phyloP scores from a whole-genome alignment of 2,888 invertebrate genomes.

The Drosophila koepferae region DNA sequence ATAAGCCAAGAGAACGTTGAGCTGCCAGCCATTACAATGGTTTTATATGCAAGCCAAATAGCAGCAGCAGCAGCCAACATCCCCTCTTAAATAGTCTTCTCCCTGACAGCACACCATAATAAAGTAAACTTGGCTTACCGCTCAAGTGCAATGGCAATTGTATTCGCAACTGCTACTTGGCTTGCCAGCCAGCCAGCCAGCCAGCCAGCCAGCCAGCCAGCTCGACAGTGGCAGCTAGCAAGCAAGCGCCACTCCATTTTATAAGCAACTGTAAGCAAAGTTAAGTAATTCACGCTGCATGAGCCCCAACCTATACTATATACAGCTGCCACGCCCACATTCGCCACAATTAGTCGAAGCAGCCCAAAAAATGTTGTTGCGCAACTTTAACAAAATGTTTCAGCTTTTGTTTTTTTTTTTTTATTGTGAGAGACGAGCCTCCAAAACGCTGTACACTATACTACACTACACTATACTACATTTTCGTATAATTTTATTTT shows the following conservation, averaged over 20 bases:
- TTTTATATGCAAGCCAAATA: constrained; percentile 40
- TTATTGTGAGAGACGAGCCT: constrained; percentile 21
- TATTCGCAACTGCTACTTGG: constrained; percentile 48
- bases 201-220: not conserved
- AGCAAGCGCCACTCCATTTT: constrained; percentile 51
- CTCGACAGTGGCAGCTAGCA: constrained; percentile 42
- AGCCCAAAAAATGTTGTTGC: constrained; percentile 44
- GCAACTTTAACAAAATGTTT: constrained; percentile 69
- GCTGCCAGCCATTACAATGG: constrained; percentile 40
- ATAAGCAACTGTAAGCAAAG: constrained; percentile 59
- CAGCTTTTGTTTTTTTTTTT: constrained; percentile 30
- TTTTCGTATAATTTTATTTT: constrained; percentile 16
- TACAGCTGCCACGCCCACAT: constrained; percentile 18
- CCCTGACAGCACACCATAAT: constrained; percentile 56
- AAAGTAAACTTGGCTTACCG: constrained; percentile 76
- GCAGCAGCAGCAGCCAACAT: not conserved
- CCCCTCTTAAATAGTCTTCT: not conserved
- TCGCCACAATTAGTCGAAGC: constrained; percentile 66
- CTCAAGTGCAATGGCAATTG: constrained; percentile 80
- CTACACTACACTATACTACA: constrained; percentile 26
- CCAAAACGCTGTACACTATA: constrained; percentile 38
- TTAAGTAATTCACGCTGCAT: constrained; percentile 65
- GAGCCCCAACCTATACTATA: not conserved
- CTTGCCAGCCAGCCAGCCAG: constrained; percentile 14
- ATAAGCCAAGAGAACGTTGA: constrained; percentile 21